Evolutionary conservation across 2,797 vertebrate genomes (phyloP), one percentile per base, ranked within the genome.

Genomic region (Halcyon leucocephala): DNA sequence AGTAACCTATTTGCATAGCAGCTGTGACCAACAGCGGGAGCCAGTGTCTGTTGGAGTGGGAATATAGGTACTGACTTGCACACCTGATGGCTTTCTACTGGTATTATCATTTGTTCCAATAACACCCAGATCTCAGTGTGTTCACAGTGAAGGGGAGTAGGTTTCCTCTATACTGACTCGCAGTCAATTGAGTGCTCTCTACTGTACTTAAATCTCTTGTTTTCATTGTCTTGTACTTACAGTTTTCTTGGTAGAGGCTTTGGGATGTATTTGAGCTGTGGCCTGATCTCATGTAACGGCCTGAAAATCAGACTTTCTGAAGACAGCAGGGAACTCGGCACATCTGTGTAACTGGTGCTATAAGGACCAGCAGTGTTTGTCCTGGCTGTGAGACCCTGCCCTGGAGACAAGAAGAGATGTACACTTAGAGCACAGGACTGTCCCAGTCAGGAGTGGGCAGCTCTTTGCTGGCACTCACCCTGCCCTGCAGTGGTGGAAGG

Each of bases 151-250:
- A 42, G 54, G 17, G 46, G 41, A 70, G 19, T 3, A 12, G 19
- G 11, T 69, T 49, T 82, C 35, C 54, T 35, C 57, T 58, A 1
- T 17, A 13, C 65, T 14, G 11, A 19, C 51, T 67, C n/a, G 64
- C 15, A 5, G 39, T 25, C 58, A 33, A 11, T 3, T 52, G 31
- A 41, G 26, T 31, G 69, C 12, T 77, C 42, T 55, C 48, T 44
- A 2, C 20, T 16, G 18, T 31, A 52, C n/a, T 48, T 24, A 33
- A 33, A 1, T 14, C 25, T 17, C 4, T 7, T 58, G 9, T 39
- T 81, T 49, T 22, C 31, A 5, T 28, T 42, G 22, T 51, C 51
- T 79, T 28, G 10, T 87, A 96, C 98, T 97, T 93, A 99, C 99
- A 9, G 37, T 90, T 96, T 96, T 64, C 90, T 88, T 16, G 60